These are phyloP conservation scores for Drosophila saltans DNA, from an alignment of 1,140 invertebrate genomes.

Conservation along the genomic window DNA sequence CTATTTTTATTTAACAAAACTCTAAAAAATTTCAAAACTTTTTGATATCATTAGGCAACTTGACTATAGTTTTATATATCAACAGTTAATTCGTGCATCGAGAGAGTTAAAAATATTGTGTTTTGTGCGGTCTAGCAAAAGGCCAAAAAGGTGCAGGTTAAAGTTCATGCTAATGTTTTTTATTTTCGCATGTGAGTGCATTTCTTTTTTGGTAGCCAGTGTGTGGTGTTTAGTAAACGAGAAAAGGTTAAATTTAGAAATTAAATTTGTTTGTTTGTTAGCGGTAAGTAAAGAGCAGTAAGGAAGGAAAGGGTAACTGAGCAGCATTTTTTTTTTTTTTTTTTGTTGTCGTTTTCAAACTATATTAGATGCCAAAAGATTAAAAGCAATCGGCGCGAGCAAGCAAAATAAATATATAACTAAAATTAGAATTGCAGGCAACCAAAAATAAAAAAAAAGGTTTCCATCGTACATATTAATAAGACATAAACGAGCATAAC, in stretches of 20 bases:
- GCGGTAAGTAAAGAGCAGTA: not conserved
- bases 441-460: too few relatives aligned
- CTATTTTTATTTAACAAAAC: too few relatives aligned
- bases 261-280: slow-evolving; percentile 30
- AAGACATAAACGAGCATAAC: not conserved
- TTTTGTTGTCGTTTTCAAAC: slow-evolving; percentile 19
- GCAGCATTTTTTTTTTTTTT: slow-evolving; percentile 34
- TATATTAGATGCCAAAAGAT: slow-evolving; percentile 16
- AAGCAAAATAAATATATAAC: not conserved
- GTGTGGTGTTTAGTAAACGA: slow-evolving; percentile 11
- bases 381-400: slow-evolving; percentile 17
- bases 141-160: not conserved
- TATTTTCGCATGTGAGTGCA: not conserved
- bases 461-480: too few relatives aligned
- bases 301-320: slow-evolving; percentile 29
- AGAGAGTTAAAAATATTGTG: not conserved
- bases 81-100: not conserved
- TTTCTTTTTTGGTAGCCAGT: not conserved
- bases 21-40: not conserved
- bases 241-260: not conserved
- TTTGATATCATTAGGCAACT: not conserved
- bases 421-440: too few relatives aligned
- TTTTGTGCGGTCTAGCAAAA: not conserved
- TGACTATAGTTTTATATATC: not conserved
- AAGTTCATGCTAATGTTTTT: too few relatives aligned